A percentile compares a stretch with the other conserved stretches of the same genome.
These are phyloP conservation scores for Hoplodrina ambigua DNA, from an alignment of 2,888 invertebrate species.

Conservation along the genomic window DNA sequence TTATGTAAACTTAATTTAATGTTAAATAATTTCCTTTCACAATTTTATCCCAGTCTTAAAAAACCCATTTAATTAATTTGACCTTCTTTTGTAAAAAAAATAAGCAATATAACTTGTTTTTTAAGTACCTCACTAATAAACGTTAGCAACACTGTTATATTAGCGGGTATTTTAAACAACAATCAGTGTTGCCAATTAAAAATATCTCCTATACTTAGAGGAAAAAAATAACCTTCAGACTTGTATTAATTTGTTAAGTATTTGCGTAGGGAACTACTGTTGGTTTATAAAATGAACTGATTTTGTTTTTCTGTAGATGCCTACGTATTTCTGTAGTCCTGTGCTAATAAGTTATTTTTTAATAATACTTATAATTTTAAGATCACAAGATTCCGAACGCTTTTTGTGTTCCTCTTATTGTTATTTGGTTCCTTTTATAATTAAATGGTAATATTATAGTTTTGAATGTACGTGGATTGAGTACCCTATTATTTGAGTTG, in stretches of 20 bases:
- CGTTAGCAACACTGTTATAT: conserved; percentile 32
- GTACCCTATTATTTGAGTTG: conserved; percentile 70
- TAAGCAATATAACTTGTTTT: background rate
- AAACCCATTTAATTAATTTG: background rate
- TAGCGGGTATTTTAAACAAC: conserved; percentile 18
- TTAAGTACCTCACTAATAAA: background rate
- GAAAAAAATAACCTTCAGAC: background rate
- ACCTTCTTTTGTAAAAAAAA: background rate
- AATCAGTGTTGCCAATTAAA: conserved; percentile 34
- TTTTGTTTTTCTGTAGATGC: conserved; percentile 67
- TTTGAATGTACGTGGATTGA: conserved; percentile 56
- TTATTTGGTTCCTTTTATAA: conserved; percentile 76
- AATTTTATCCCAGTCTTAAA: conserved; percentile 29
- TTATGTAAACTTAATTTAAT: conserved; percentile 70
- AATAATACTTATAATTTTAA: conserved; percentile 66
- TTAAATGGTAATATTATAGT: conserved; percentile 69
- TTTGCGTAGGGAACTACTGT: conserved; percentile 28
- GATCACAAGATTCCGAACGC: conserved; percentile 67
- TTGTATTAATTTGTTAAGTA: conserved; percentile 21
- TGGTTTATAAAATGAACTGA: conserved; percentile 74
- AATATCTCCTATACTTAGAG: conserved; percentile 6
- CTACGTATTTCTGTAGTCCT: conserved; percentile 56
- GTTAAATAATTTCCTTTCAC: conserved; percentile 46
- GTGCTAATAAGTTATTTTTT: conserved; percentile 74
- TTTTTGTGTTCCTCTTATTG: conserved; percentile 75